Percentiles rank a stretch among this genome's conserved stretches.
These are phyloP conservation scores for Pocota personata DNA, from an alignment of 2,888 invertebrate genomes.

Conservation along the genomic window DNA sequence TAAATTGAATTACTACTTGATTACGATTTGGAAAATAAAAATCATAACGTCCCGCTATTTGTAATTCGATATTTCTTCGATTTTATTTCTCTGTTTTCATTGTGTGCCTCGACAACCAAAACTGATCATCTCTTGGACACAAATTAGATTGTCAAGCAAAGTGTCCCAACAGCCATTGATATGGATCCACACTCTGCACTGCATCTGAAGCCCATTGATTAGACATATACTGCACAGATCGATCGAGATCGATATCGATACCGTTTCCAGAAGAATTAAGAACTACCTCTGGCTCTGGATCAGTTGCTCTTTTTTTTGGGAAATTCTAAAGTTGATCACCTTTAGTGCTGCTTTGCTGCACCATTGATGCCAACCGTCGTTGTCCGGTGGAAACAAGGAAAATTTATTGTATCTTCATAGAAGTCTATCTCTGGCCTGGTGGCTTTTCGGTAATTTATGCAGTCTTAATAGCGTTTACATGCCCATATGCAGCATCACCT, in stretches of 20 bases:
- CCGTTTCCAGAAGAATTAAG: constrained; percentile 52
- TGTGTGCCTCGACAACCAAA: neutral
- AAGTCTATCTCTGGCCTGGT: constrained; percentile 28
- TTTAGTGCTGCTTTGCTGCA: constrained; percentile 4
- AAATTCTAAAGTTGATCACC: constrained; percentile 30
- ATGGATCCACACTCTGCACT: neutral
- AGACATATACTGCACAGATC: constrained; percentile 40
- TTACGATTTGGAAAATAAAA: constrained; percentile 44
- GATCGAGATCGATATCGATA: constrained; percentile 56
- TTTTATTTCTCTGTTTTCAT: constrained; percentile 64
- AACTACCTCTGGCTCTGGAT: constrained; percentile 28
- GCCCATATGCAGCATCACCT: constrained; percentile 72
- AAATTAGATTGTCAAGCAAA: constrained; percentile 67
- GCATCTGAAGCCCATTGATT: constrained; percentile 31
- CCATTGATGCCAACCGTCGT: constrained; percentile 39
- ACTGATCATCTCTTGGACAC: constrained; percentile 43
- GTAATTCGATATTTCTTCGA: constrained; percentile 52
- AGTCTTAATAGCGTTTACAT: constrained; percentile 70
- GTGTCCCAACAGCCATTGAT: constrained; percentile 23
- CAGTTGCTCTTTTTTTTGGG: neutral
- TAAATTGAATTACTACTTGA: constrained; percentile 48
- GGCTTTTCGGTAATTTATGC: constrained; percentile 68
- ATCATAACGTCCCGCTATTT: constrained; percentile 54
- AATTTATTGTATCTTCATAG: constrained; percentile 62
- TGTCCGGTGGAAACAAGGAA: neutral